These are phyloP conservation scores for Phalacrocorax brasilianus DNA, from an alignment of 2,113 vertebrate genomes.

Conservation along the genomic window DNA sequence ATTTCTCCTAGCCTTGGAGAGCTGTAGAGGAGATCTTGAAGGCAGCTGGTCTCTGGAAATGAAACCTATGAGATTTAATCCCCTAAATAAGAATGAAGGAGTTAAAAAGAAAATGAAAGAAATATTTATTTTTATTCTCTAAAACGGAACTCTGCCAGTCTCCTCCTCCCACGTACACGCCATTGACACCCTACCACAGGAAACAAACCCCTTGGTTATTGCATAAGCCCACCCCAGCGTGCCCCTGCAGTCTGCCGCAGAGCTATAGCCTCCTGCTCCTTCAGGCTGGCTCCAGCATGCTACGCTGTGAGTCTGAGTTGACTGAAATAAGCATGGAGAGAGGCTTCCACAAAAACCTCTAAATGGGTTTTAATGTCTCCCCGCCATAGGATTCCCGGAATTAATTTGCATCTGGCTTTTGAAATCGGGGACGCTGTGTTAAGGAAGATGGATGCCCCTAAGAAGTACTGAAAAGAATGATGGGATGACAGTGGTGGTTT, in stretches of 20 bases:
- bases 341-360: conserved; percentile 65
- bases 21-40: neutral
- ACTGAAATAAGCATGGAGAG: conserved; percentile 3
- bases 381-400: conserved; percentile 53
- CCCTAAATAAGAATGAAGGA: neutral
- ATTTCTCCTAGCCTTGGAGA: neutral
- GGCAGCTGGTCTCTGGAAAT: neutral
- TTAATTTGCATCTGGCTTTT: conserved; percentile 63
- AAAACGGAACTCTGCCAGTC: neutral
- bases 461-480: conserved; percentile 35
- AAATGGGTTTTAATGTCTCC: conserved; percentile 57
- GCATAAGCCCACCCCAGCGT: neutral
- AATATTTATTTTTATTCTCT: neutral
- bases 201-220: neutral
- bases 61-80: neutral
- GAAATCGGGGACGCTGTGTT: conserved; percentile 22
- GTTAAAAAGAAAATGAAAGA: neutral
- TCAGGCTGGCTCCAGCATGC: conserved; percentile 34
- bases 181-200: neutral
- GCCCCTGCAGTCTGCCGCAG: neutral
- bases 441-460: conserved; percentile 60
- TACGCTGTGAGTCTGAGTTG: neutral
- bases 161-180: neutral
- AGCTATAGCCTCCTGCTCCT: conserved; percentile 7
- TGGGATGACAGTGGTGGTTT: conserved; percentile 16